phyloP scores from a whole-genome alignment of 2,888 invertebrate species.

The Lasioglossum marginatum region DNA sequence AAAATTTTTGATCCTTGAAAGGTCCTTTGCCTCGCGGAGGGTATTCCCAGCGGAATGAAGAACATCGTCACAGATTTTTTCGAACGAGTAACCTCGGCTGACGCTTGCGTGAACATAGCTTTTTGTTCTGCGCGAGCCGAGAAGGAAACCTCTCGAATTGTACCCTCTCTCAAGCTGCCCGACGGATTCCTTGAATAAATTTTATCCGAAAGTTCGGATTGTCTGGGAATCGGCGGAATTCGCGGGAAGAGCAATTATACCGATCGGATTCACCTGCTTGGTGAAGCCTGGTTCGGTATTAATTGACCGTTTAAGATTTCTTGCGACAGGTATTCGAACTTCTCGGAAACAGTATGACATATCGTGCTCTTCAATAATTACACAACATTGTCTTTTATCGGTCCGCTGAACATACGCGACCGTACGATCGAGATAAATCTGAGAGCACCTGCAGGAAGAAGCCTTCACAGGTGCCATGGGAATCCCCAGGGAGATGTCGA shows the following conservation, averaged over 20 bases:
- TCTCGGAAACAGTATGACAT: not conserved
- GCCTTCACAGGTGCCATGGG: not conserved
- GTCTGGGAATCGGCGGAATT: constrained; percentile 16
- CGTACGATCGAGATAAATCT: not conserved
- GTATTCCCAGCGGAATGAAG: not conserved
- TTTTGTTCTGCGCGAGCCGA: not conserved
- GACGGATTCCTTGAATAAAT: constrained; percentile 25
- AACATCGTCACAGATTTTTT: constrained; percentile 12
- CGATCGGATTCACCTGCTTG: constrained; percentile 12
- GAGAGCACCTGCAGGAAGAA: not conserved
- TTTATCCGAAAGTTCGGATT: not conserved
- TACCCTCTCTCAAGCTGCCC: not conserved
- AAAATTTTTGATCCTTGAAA: constrained; percentile 40
- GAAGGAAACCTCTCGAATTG: not conserved
- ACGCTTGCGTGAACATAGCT: constrained; percentile 4
- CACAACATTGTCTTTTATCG: not conserved
- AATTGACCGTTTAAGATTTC: not conserved
- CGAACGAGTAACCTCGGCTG: constrained; percentile 31
- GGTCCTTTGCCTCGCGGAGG: constrained; percentile 17
- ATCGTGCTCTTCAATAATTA: not conserved
- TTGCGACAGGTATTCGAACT: not conserved
- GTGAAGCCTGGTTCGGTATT: not conserved
- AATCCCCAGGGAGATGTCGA: constrained; percentile 5
- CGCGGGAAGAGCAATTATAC: constrained; percentile 20
- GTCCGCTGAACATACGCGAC: not conserved